phyloP scores from a whole-genome alignment of 2,797 vertebrate species.

The Bradypodion ventrale region DNA sequence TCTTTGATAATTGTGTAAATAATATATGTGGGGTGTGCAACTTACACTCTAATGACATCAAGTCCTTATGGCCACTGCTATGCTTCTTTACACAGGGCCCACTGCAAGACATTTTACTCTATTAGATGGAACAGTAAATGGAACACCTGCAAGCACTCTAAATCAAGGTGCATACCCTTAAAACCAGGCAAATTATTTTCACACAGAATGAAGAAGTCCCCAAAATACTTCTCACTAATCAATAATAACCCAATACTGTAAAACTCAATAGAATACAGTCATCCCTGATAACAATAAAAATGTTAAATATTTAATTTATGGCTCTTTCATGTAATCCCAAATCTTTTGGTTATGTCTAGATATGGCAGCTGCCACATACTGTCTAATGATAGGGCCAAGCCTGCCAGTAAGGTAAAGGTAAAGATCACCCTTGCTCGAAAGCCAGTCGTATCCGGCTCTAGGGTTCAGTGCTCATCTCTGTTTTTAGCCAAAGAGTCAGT shows the following conservation, averaged over 20 bases:
- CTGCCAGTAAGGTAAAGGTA: too few species aligned
- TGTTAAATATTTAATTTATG: not conserved
- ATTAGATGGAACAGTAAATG: too few species aligned
- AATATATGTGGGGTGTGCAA: not conserved
- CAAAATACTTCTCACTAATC: not conserved
- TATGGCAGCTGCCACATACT: not conserved
- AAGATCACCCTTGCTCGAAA: too few species aligned
- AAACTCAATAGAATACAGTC: too few species aligned
- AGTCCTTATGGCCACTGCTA: not conserved
- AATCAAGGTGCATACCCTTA: not conserved
- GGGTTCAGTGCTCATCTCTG: too few species aligned
- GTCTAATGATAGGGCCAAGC: not conserved
- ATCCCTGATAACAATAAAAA: not conserved
- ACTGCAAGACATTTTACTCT: too few species aligned
- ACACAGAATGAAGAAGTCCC: not conserved
- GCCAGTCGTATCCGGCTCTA: too few species aligned
- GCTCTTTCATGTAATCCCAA: not conserved
- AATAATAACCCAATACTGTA: too few species aligned
- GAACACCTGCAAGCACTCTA: not conserved
- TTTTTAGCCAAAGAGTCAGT: too few species aligned
- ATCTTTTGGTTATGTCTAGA: too few species aligned
- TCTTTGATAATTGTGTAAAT: not conserved
- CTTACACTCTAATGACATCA: not conserved
- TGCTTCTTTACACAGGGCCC: too few species aligned
- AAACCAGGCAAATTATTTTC: not conserved